These are phyloP conservation scores for Rhinoraja longicauda DNA, from an alignment of 2,797 vertebrate genomes.

Conservation along the genomic window DNA sequence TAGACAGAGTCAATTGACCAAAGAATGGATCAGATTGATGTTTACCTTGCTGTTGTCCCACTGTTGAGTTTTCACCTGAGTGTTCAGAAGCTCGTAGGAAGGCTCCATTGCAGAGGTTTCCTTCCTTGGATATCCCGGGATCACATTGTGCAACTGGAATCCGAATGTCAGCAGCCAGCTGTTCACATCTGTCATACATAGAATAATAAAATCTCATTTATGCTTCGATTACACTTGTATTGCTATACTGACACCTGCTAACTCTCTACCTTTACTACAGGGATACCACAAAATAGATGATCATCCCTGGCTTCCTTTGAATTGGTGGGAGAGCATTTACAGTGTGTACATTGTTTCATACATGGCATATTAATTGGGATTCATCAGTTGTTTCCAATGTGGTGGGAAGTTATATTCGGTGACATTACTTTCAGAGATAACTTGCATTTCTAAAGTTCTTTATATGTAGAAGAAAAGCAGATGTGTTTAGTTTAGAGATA, in stretches of 20 bases:
- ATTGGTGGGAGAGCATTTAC: background rate
- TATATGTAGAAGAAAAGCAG: background rate
- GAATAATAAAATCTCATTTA: background rate
- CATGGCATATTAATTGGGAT: background rate
- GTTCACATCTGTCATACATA: constrained; percentile 79
- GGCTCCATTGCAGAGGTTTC: constrained; percentile 82
- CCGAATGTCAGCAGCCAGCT: constrained; percentile 98
- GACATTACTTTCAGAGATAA: background rate
- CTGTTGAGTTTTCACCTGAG: constrained; percentile 94
- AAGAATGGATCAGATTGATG: background rate
- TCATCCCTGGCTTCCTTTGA: too few relatives aligned
- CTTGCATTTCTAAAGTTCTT: background rate
- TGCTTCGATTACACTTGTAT: background rate
- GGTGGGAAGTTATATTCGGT: background rate
- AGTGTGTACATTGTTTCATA: background rate
- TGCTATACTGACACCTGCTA: background rate
- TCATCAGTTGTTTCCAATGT: background rate
- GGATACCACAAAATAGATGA: background rate
- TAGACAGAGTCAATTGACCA: too few relatives aligned
- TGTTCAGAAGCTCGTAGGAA: constrained; percentile 82
- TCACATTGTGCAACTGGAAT: constrained; percentile 96
- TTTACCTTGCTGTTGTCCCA: constrained; percentile 96
- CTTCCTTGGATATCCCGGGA: constrained; percentile 89
- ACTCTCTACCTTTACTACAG: background rate
- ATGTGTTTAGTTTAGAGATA: too few relatives aligned